A percentile compares a stretch with the other conserved stretches of the same genome.
phyloP scores from a whole-genome alignment of 1,140 invertebrate species.

The Pachypeltis micranthus region DNA sequence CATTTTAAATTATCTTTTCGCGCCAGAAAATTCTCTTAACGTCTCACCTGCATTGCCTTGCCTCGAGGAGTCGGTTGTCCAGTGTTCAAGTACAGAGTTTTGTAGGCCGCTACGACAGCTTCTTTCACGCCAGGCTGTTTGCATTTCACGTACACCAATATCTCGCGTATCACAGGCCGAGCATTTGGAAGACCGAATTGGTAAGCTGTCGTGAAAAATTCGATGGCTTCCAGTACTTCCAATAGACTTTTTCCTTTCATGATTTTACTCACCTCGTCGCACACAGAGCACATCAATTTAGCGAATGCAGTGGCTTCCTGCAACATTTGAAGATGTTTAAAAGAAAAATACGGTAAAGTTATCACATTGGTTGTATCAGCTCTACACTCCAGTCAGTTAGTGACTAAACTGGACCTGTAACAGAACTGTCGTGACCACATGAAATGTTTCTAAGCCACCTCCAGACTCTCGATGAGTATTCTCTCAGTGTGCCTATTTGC shows the following conservation, averaged over 20 bases:
- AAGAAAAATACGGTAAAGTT: no score
- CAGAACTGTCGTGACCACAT: no score
- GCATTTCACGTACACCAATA: constrained; percentile 63
- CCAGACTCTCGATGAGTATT: no score
- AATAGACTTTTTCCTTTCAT: constrained; percentile 35
- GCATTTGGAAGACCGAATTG: constrained; percentile 63
- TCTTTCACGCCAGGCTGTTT: constrained; percentile 49
- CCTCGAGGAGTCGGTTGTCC: constrained; percentile 14
- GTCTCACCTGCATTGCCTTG: constrained; percentile 20
- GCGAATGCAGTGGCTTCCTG: constrained; percentile 25
- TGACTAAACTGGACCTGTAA: no score
- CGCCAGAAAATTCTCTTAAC: no score
- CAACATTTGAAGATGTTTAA: constrained; percentile 2
- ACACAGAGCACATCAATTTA: constrained; percentile 19
- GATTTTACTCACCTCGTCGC: constrained; percentile 20
- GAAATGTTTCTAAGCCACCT: no score
- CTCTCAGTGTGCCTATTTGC: no score
- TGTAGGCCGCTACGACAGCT: constrained; percentile 50
- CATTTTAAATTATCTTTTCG: neutral
- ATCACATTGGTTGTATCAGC: no score
- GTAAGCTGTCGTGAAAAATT: constrained; percentile 69
- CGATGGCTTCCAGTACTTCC: constrained; percentile 72
- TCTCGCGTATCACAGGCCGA: constrained; percentile 54
- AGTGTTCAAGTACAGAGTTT: constrained; percentile 44
- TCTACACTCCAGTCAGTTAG: no score